Base-by-base conservation (phyloP, 2,888 invertebrate species). In the Pemphredon lugubris region DNA sequence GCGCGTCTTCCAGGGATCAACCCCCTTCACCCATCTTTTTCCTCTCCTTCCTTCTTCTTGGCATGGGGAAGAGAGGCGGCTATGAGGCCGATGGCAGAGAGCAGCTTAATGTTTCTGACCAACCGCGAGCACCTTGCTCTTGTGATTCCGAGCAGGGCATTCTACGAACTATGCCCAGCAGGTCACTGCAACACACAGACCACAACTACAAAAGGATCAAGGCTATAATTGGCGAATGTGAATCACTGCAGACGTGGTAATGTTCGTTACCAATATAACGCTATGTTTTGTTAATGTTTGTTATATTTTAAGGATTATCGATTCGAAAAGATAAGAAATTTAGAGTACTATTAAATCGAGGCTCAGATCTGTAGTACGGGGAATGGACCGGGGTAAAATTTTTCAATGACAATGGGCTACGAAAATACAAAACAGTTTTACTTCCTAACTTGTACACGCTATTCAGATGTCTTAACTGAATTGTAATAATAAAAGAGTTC, bases 1-100 rank as follows among this genome's bases (percentile, higher is more conserved):
- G 93, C 92, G 90, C 83, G 85, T 79, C 79, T 71, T 64, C 60
- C 69, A 79, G 74, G 79, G 75, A 75, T 61, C 72, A 60, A 69
- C 65, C 74, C 63, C 83, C 73, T 78, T 81, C 79, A 84, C 75
- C 79, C 77, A 85, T 81, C 75, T 84, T 83, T 81, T 83, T 83
- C 83, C 86, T 85, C 83, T 85, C 77, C 81, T 81, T 77, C 79
- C 82, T 83, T 76, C 76, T 67, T 53, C 57, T 59, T 70, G 65
- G 55, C 45, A 63, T 53, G 58, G 64, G 73, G 77, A 78, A 77
- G 78, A 80, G 81, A 82, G 78, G 70, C 80, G 86, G 87, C 87
- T 86, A 88, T 88, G 88, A 88, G 86, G 88, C 87, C 86, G 75
- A 83, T 67, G 77, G 83, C 82, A 83, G 80, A 73, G 74, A 77